Conservation (phyloP, 2,797 vertebrate species). For the Rhinichthys osculus region DNA sequence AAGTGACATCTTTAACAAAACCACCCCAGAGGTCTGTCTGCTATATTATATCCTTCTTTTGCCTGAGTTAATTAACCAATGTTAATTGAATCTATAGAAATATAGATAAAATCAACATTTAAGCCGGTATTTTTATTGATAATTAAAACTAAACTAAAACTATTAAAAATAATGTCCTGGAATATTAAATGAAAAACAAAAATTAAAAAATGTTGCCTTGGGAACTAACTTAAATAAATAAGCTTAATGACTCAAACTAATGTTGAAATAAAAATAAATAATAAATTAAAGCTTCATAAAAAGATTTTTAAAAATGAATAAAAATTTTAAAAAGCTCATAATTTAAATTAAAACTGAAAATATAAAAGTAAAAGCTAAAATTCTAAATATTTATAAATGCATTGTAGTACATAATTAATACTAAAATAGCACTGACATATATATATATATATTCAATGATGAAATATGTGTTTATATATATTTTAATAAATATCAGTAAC, state of each 20-base stretch:
- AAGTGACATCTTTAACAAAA: conserved; percentile 88
- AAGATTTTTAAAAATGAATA: background rate
- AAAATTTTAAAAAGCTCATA: background rate
- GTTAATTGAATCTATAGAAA: background rate
- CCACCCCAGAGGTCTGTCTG: conserved; percentile 85
- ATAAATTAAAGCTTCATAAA: background rate
- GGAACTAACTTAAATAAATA: background rate
- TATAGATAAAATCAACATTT: background rate
- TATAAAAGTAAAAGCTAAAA: background rate
- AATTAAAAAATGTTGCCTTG: background rate
- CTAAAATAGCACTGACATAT: background rate
- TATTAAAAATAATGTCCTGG: too few species aligned
- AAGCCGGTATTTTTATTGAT: background rate
- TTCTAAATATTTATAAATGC: background rate
- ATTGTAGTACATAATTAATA: background rate
- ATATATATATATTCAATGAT: background rate
- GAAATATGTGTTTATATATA: background rate
- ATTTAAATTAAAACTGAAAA: background rate
- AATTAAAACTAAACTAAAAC: background rate
- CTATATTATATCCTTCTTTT: background rate
- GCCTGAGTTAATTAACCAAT: background rate
- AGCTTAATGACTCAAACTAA: background rate
- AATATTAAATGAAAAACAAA: background rate
- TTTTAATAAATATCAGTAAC: background rate
- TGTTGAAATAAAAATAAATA: background rate